These are phyloP conservation scores for Eudasyphora cyanicolor DNA, from an alignment of 2,888 invertebrate genomes.

Conservation along the genomic window DNA sequence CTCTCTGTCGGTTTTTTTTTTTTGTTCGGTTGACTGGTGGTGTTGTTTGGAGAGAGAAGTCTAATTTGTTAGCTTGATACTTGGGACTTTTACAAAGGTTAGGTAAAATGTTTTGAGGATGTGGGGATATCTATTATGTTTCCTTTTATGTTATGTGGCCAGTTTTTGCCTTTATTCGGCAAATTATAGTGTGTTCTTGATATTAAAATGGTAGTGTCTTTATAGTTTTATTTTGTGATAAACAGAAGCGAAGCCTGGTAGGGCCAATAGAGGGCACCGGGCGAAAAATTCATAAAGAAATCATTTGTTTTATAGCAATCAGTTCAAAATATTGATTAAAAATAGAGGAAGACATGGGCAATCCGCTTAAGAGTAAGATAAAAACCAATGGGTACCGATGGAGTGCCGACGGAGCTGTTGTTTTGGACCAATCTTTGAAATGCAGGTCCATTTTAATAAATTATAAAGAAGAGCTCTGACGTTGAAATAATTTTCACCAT, in stretches of 20 bases:
- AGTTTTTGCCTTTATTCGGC: neutral
- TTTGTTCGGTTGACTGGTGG: conserved; percentile 2
- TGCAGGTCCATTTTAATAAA: no score
- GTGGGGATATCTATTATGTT: conserved; percentile 4
- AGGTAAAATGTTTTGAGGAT: neutral
- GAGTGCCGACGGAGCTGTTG: no score
- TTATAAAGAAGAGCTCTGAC: no score
- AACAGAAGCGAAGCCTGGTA: neutral
- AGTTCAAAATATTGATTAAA: no score
- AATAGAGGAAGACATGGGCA: no score
- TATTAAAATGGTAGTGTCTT: conserved; percentile 42
- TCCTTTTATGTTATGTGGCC: neutral
- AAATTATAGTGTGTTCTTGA: conserved; percentile 38
- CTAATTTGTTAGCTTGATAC: conserved; percentile 54
- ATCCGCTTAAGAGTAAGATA: no score
- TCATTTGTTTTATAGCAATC: no score
- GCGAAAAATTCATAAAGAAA: no score
- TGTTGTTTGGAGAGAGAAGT: conserved; percentile 38
- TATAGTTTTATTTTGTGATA: neutral
- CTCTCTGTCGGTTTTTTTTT: neutral
- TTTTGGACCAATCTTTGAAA: no score
- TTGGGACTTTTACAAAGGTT: conserved; percentile 25
- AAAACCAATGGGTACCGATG: no score
- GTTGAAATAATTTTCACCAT: no score
- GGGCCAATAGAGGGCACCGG: neutral